Base-by-base conservation (phyloP, 2,797 vertebrate species). In the Picus viridis region DNA sequence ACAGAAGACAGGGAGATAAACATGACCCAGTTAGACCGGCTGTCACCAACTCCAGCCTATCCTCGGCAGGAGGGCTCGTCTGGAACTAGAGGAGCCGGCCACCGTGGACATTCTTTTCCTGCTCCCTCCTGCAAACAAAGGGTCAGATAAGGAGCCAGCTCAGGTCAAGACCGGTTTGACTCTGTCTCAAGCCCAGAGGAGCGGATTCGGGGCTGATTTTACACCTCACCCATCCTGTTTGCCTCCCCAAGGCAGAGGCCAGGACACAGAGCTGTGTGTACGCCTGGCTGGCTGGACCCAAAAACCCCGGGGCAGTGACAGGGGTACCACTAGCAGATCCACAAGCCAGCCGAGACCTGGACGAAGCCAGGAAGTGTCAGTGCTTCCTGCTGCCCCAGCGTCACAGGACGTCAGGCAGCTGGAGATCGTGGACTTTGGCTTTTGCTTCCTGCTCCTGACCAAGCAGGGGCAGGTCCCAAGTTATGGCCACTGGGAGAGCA, bases 201-300 rank as follows among this genome's bases (percentile, higher is more conserved):
- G 82, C 17, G 3, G 79, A 95, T 95, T 94, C 68, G 10, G 89
- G 0, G 0, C 71, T 30, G 79, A 53, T 86, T 92, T 95, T 86
- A 89, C 89, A 95, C 70, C 93, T 96, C 94, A 76, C 87, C 89
- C 92, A 94, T 94, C 94, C 90, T 94, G 94, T 95, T 90, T 95
- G 87, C 63, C 80, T 90, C 64, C 86, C 73, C 0, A 1, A 54
- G 82, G 89, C 17, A 3, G 59, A 83, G 82, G 76, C 72, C 61
- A 58, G 82, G 53, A 51, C 23, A 9, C 1, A 6, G 63, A 81
- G 26, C 12, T 1, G 32, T 11, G 6, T 24, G 68, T 22, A 73
- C 0, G 11, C 71, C 74, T 75, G 62, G 63, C 73, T 88, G 75
- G 59, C 81, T 53, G 81, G 90, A 86, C 88, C 81, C 79, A 80